Evolutionary conservation across 2,797 vertebrate genomes (phyloP), one percentile per base, ranked within the genome.

Genomic region (Lagodon rhomboides): DNA sequence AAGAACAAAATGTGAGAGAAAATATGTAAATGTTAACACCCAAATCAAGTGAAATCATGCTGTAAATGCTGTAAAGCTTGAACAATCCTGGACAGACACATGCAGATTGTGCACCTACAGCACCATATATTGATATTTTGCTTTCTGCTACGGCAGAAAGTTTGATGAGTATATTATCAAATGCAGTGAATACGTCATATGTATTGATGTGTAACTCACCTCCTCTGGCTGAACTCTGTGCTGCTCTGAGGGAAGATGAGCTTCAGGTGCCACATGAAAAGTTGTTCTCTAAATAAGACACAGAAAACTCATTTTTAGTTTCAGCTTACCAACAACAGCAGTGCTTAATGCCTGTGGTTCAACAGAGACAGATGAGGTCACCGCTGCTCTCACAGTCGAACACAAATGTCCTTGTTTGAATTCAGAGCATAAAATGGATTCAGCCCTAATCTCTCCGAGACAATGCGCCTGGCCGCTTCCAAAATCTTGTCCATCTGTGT

Each of bases 211-310:
- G 49, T 44, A 65, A 85, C 92, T 92, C 95, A 98, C 97, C 97
- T 95, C 94, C 94, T 96, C 81, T 96, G 95, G 87, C 86, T 91
- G 75, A 97, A 98, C 84, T 97, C 96, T 11, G 96, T 94, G 41
- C 85, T 85, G 93, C 97, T 96, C 84, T 98, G 97, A 76, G 97
- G 96, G 92, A 99, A 99, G 12, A 95, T 0, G 12, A 99, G 95
- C 93, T 98, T 98, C 92, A 99, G 83, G 82, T 98, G 97, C 98
- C 97, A 99, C 89, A 95, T 95, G 91, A 99, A 96, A 68, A 84
- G 91, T 30, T 93, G 94, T 62, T 97, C 96, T 84, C 98, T 99
- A 90, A 78, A 92, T 79, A 73, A 81, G 80, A 95, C 78, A 90
- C 85, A 85, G 27, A 82, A 76, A 73, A 56, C 7, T 23, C 0